phyloP scores from a whole-genome alignment of 2,113 vertebrate genomes.

The Calypte anna region DNA sequence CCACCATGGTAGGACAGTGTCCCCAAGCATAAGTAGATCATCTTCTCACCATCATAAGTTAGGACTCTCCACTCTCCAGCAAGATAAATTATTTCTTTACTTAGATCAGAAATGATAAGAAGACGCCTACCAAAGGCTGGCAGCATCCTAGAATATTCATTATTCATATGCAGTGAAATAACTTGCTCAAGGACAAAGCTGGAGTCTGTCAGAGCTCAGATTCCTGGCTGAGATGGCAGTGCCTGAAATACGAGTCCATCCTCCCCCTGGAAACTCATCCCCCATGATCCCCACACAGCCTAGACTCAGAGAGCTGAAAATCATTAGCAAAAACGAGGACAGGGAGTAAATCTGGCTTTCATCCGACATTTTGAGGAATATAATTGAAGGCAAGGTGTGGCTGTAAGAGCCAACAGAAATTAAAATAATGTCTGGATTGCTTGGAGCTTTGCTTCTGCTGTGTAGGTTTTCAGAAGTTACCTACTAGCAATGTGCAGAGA shows the following conservation, averaged over 20 bases:
- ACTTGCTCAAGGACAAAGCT: not conserved
- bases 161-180: not conserved
- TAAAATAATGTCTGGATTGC: slow-evolving; percentile 33
- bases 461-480: not conserved
- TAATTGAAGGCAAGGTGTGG: slow-evolving; percentile 59
- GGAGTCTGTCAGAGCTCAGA: not conserved
- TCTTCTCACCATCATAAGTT: not conserved
- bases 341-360: slow-evolving; percentile 46
- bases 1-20: not conserved
- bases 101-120: slow-evolving; percentile 42
- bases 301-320: not conserved
- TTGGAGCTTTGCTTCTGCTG: slow-evolving; percentile 7
- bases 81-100: slow-evolving; percentile 24
- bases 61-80: not conserved
- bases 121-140: slow-evolving; percentile 20
- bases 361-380: slow-evolving; percentile 36
- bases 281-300: not conserved
- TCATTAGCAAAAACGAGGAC: not conserved
- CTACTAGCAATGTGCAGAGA: not conserved
- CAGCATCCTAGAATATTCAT: slow-evolving; percentile 8
- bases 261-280: not conserved
- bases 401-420: slow-evolving; percentile 28
- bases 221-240: not conserved
- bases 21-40: not conserved
- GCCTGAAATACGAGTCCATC: slow-evolving; percentile 43